These are phyloP conservation scores for Vulpes lagopus DNA, from an alignment of 2,113 vertebrate genomes.

Conservation along the genomic window DNA sequence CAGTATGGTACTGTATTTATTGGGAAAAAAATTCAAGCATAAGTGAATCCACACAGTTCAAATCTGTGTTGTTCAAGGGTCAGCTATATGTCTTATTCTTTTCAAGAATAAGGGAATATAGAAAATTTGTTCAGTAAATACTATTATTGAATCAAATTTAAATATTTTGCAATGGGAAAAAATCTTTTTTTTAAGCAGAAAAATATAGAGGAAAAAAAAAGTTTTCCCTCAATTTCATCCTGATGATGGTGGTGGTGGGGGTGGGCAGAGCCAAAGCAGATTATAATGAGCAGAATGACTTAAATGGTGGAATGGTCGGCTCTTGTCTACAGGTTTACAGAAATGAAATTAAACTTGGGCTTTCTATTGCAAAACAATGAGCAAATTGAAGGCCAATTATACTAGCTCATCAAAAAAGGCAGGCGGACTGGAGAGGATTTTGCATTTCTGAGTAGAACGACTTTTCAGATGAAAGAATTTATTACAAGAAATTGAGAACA, in stretches of 20 bases:
- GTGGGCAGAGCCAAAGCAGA: constrained; percentile 55
- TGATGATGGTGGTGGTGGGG: constrained; percentile 50
- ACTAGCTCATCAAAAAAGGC: constrained; percentile 88
- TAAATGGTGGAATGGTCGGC: constrained; percentile 81
- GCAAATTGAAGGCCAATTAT: constrained; percentile 91
- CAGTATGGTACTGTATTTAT: not conserved
- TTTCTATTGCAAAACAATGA: constrained; percentile 90
- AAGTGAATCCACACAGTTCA: not conserved
- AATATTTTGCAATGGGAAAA: constrained; percentile 24
- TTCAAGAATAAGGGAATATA: not conserved
- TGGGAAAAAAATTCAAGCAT: not conserved
- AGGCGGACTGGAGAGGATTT: constrained; percentile 86
- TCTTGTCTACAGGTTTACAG: constrained; percentile 87
- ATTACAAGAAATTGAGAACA: constrained; percentile 90
- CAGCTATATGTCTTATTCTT: not conserved
- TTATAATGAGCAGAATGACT: constrained; percentile 83
- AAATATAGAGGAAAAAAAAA: constrained; percentile 66
- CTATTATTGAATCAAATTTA: constrained; percentile 33
- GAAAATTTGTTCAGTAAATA: not conserved
- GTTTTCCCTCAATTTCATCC: constrained; percentile 72
- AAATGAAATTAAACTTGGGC: constrained; percentile 88
- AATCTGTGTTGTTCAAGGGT: not conserved
- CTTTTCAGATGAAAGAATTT: constrained; percentile 86
- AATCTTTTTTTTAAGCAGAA: not conserved
- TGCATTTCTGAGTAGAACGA: constrained; percentile 88